These are phyloP conservation scores for Camptogramma bilineatum DNA, from an alignment of 2,888 invertebrate species.

Conservation along the genomic window DNA sequence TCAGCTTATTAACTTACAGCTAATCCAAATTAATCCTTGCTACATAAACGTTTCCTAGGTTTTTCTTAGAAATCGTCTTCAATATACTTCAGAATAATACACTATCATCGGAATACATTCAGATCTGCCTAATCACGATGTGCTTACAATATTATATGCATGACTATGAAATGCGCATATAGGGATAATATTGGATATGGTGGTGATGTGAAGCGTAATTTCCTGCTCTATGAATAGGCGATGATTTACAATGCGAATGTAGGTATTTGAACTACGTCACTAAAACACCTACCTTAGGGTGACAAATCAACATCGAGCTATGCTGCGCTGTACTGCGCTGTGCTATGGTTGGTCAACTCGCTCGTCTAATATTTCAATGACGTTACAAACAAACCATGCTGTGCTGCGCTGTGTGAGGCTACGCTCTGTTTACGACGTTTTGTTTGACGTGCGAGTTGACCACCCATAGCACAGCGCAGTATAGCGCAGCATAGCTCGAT, in stretches of 20 bases:
- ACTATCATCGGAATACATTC: conserved; percentile 18
- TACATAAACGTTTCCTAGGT: background rate
- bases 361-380: too few species aligned
- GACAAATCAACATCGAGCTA: too few species aligned
- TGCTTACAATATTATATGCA: conserved; percentile 29
- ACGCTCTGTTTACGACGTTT: too few species aligned
- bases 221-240: conserved; percentile 17
- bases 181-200: conserved; percentile 15
- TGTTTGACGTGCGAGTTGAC: too few species aligned
- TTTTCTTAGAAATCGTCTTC: background rate
- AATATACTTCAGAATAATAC: background rate
- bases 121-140: conserved; percentile 17
- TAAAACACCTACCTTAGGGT: too few species aligned
- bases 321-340: too few species aligned
- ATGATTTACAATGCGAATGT: conserved; percentile 13
- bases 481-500: too few species aligned
- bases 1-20: background rate
- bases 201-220: conserved; percentile 12
- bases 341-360: too few species aligned
- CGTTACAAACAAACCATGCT: too few species aligned
- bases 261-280: too few species aligned
- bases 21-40: background rate
- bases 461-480: too few species aligned
- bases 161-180: conserved; percentile 15
- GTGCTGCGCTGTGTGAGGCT: too few species aligned